phyloP scores from a whole-genome alignment of 2,888 invertebrate species.

The Teleogryllus oceanicus region DNA sequence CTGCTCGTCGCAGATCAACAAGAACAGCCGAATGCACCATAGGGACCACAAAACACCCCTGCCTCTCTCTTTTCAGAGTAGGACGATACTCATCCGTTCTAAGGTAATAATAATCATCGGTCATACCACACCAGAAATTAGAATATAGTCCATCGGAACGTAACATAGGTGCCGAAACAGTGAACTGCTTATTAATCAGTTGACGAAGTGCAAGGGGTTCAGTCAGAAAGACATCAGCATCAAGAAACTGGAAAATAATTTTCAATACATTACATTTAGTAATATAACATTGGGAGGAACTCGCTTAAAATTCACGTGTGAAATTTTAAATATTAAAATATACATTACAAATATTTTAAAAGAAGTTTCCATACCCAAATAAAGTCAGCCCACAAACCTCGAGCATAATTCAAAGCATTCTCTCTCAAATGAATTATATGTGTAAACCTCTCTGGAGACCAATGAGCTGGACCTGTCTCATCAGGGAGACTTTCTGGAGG shows the following conservation, averaged over 20 bases:
- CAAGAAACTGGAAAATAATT: constrained; percentile 64
- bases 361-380: constrained; percentile 63
- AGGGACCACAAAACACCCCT: constrained; percentile 79
- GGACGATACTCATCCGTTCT: constrained; percentile 81
- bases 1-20: constrained; percentile 62
- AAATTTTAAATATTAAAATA: constrained; percentile 20
- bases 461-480: constrained; percentile 65
- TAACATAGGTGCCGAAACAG: constrained; percentile 80
- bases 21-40: constrained; percentile 89
- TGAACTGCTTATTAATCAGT: constrained; percentile 60
- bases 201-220: constrained; percentile 60
- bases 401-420: constrained; percentile 66
- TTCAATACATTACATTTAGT: constrained; percentile 4
- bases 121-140: constrained; percentile 96
- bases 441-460: constrained; percentile 70
- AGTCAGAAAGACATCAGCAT: constrained; percentile 79
- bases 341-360: constrained; percentile 12
- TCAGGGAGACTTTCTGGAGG: constrained; percentile 51
- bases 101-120: constrained; percentile 74
- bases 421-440: constrained; percentile 79
- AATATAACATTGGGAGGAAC: background rate
- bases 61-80: constrained; percentile 64
- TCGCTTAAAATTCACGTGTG: background rate
- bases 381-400: constrained; percentile 82
- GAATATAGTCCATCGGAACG: constrained; percentile 83